Conservation (phyloP, 2,113 vertebrate genomes). For the Fregetta grallaria region DNA sequence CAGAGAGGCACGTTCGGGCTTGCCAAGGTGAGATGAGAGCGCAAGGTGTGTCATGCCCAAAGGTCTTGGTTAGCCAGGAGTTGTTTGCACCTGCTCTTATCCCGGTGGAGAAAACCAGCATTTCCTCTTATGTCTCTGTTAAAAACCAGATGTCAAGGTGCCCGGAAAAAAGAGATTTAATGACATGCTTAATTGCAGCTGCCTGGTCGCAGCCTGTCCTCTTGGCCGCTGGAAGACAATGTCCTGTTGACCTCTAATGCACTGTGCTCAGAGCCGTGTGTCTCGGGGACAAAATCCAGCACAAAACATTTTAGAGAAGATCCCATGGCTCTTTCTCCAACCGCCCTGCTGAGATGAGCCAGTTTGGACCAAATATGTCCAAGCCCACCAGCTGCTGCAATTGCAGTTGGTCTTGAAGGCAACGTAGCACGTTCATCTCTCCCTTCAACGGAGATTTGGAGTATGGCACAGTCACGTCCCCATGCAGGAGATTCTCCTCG, state of each 20-base stretch:
- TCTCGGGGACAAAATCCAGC: not conserved
- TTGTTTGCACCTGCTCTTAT: not conserved
- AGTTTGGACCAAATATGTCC: fast-evolving
- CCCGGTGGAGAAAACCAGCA: not conserved
- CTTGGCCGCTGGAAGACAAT: not conserved
- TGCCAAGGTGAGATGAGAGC: not conserved
- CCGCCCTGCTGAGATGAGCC: not conserved
- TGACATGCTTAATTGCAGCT: not conserved
- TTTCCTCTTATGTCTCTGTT: not conserved
- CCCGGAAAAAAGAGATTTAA: not conserved
- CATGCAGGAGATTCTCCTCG: fast-evolving
- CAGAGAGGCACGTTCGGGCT: not conserved
- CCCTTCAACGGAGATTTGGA: fast-evolving
- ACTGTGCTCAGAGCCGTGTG: not conserved
- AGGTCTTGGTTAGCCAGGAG: not conserved
- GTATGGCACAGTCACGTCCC: fast-evolving
- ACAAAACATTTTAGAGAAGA: not conserved
- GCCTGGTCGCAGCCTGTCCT: not conserved
- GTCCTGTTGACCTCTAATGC: not conserved
- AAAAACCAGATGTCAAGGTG: not conserved
- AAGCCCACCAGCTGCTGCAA: not conserved
- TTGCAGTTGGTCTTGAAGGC: not conserved
- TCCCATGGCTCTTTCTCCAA: not conserved
- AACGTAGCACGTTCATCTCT: fast-evolving
- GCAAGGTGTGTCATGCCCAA: not conserved